Conservation (phyloP, 1,140 invertebrate genomes). For the Acromyrmex echinatior region DNA sequence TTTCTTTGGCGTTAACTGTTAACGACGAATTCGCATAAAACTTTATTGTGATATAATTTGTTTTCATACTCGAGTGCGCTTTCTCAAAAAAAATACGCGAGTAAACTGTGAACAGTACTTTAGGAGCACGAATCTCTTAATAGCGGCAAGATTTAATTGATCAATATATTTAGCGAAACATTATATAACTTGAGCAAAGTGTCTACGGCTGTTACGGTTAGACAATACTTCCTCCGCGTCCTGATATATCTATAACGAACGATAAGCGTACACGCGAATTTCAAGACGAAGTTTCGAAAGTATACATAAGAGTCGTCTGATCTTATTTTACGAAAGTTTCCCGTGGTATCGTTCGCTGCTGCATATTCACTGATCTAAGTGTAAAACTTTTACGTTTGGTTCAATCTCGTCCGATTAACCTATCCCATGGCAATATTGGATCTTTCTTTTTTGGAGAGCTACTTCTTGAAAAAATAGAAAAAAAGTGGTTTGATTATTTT, state of each 20-base stretch:
- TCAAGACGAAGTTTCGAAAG: constrained; percentile 36
- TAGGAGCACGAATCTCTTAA: constrained; percentile 28
- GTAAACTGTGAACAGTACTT: neutral
- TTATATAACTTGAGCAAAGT: constrained; percentile 44
- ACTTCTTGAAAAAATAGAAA: neutral
- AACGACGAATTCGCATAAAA: neutral
- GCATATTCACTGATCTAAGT: constrained; percentile 33
- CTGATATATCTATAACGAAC: constrained; percentile 37
- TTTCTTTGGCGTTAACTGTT: neutral
- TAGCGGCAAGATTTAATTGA: constrained; percentile 36
- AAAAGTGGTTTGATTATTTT: neutral
- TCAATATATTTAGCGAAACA: constrained; percentile 55
- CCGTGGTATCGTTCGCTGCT: neutral
- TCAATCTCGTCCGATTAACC: constrained; percentile 34
- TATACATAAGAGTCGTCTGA: constrained; percentile 53
- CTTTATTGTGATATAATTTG: neutral
- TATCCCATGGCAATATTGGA: constrained; percentile 3
- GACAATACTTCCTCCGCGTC: constrained; percentile 8
- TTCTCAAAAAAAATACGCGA: neutral
- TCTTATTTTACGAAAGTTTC: constrained; percentile 48
- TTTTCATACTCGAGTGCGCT: neutral
- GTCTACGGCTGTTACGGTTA: constrained; percentile 34
- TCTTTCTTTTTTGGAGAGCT: neutral
- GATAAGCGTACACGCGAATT: constrained; percentile 23
- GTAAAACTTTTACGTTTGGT: constrained; percentile 22